phyloP scores from a whole-genome alignment of 1,140 invertebrate genomes.

The Chironomus tepperi region DNA sequence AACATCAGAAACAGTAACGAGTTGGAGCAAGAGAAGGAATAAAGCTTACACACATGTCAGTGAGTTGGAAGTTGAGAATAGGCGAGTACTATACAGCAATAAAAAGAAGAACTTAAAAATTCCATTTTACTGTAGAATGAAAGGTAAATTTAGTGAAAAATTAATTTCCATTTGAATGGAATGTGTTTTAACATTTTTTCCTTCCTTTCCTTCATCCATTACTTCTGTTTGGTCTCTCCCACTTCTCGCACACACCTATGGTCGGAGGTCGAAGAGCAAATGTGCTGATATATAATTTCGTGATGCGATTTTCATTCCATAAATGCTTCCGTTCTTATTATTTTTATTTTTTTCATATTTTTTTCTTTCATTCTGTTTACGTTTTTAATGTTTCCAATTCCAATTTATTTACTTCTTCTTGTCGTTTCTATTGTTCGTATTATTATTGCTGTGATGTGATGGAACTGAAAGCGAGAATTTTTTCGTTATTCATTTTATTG shows the following conservation, averaged over 20 bases:
- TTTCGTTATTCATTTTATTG: not conserved
- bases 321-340: not conserved
- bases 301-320: not conserved
- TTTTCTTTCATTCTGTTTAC: not conserved
- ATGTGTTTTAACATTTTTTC: not conserved
- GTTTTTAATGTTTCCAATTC: not conserved
- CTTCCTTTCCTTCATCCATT: too few relatives aligned
- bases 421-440: not conserved
- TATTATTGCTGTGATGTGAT: not conserved
- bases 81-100: too few relatives aligned
- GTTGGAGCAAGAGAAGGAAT: too few relatives aligned
- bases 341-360: too few relatives aligned
- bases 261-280: not conserved
- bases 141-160: slow-evolving; percentile 19
- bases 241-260: not conserved
- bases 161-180: slow-evolving; percentile 21
- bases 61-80: not conserved
- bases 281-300: not conserved
- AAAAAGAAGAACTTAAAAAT: too few relatives aligned
- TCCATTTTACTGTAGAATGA: not conserved
- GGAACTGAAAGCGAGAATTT: not conserved
- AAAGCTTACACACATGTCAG: not conserved
- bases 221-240: not conserved
- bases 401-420: not conserved
- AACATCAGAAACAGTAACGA: too few relatives aligned